These are phyloP conservation scores for Spinus pinus DNA, from an alignment of 2,797 vertebrate genomes.

Conservation along the genomic window DNA sequence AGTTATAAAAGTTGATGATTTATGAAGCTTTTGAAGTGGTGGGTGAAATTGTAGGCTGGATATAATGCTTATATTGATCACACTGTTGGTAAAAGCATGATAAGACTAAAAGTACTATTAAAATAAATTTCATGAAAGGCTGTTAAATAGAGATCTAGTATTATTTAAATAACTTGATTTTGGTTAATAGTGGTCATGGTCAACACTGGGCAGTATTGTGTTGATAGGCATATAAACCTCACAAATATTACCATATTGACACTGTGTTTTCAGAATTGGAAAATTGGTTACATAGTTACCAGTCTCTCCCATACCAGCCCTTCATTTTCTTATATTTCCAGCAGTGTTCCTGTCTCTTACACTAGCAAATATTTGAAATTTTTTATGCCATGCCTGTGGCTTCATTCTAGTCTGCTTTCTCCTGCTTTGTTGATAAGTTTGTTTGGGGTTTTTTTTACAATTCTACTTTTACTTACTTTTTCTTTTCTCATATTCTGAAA, in stretches of 20 bases:
- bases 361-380: not conserved
- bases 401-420: not conserved
- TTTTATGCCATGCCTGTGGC: not conserved
- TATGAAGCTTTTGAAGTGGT: conserved; percentile 50
- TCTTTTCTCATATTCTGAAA: not conserved
- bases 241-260: not conserved
- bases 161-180: conserved; percentile 32
- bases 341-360: not conserved
- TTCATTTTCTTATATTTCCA: not conserved
- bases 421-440: not conserved
- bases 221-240: not conserved
- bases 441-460: not conserved
- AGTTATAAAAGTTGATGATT: conserved; percentile 56
- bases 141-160: conserved; percentile 28
- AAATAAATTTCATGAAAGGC: conserved; percentile 44
- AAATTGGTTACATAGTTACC: not conserved
- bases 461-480: not conserved
- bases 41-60: conserved; percentile 32
- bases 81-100: conserved; percentile 41
- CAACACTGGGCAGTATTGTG: not conserved
- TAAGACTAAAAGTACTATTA: conserved; percentile 38
- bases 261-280: not conserved
- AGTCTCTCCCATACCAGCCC: not conserved
- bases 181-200: not conserved
- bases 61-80: conserved; percentile 25